Conservation (phyloP, 2,888 invertebrate species). For the Rhyacophila evoluta region DNA sequence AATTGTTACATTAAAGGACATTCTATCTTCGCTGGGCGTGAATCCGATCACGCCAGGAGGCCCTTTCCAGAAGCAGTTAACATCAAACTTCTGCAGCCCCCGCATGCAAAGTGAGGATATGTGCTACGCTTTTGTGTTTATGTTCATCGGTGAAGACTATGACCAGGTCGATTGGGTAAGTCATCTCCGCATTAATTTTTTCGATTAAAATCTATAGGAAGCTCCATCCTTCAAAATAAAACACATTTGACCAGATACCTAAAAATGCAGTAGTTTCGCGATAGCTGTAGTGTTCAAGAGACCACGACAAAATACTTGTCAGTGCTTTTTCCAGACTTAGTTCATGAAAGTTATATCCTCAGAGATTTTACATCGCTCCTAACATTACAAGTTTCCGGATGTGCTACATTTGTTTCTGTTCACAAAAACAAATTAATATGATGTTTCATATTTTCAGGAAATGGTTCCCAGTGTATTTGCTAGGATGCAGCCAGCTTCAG, state of each 20-base stretch:
- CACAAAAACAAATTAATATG: too few relatives aligned
- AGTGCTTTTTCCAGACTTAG: not conserved
- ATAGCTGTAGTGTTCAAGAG: too few relatives aligned
- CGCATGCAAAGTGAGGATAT: constrained; percentile 59
- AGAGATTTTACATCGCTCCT: not conserved
- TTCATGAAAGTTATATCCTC: not conserved
- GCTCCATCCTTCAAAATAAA: not conserved
- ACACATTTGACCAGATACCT: not conserved
- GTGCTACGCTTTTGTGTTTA: constrained; percentile 60
- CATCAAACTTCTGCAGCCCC: constrained; percentile 50
- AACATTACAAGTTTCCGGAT: not conserved
- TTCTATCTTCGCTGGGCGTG: constrained; percentile 58
- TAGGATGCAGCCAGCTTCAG: constrained; percentile 59
- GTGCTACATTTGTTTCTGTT: too few relatives aligned
- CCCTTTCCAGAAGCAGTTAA: constrained; percentile 57
- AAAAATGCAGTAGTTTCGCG: too few relatives aligned
- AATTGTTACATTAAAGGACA: constrained; percentile 58
- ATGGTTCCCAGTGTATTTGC: constrained; percentile 60
- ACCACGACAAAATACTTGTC: too few relatives aligned
- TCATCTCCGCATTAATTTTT: not conserved
- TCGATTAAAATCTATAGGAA: not conserved
- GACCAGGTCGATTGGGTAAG: constrained; percentile 64
- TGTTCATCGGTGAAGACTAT: constrained; percentile 64
- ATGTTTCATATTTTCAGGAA: constrained; percentile 59
- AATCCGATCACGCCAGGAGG: constrained; percentile 57